These are phyloP conservation scores for Atherix ibis DNA, from an alignment of 2,888 invertebrate genomes.

Conservation along the genomic window DNA sequence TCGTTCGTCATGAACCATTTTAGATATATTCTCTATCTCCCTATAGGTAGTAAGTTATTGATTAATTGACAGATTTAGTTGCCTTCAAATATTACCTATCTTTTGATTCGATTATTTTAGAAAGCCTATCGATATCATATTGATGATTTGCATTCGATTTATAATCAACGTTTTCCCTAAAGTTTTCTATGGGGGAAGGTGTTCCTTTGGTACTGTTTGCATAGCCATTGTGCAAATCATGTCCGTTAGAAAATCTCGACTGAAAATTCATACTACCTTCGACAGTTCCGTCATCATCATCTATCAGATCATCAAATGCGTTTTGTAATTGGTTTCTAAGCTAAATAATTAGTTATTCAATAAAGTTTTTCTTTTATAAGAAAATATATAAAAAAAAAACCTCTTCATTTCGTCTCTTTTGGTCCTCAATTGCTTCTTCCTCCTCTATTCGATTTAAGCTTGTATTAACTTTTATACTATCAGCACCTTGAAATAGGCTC, in stretches of 20 bases:
- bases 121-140: no score
- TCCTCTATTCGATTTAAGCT: constrained; percentile 46
- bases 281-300: constrained; percentile 48
- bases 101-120: neutral
- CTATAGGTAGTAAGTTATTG: neutral
- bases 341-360: constrained; percentile 28
- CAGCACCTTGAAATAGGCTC: constrained; percentile 53
- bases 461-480: constrained; percentile 47
- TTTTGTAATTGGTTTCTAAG: constrained; percentile 45
- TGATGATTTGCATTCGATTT: no score
- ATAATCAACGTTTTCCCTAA: no score
- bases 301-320: constrained; percentile 51
- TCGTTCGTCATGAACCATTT: constrained; percentile 21
- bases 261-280: constrained; percentile 37
- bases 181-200: no score
- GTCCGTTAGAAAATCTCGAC: constrained; percentile 12
- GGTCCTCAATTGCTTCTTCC: constrained; percentile 52
- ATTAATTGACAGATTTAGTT: no score
- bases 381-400: constrained; percentile 28
- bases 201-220: no score
- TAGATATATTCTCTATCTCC: constrained; percentile 31
- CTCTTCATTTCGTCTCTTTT: constrained; percentile 48
- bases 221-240: no score
- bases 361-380: neutral
- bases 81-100: no score